Evolutionary conservation across 2,888 invertebrate species (phyloP).

Genomic region (Myathropa florea): DNA sequence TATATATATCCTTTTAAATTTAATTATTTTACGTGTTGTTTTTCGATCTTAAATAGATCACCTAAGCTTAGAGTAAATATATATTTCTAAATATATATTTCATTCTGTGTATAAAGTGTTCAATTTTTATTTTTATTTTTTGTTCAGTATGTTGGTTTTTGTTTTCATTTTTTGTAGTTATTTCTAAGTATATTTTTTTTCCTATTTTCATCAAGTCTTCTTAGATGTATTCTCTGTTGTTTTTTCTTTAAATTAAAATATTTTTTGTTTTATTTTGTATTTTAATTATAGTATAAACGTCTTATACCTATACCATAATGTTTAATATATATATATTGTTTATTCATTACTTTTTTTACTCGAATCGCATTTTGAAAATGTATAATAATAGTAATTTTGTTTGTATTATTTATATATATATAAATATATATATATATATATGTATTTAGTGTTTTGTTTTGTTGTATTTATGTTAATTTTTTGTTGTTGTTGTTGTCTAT

Average conservation of each 20-base stretch:
- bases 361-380: slow-evolving; percentile 62
- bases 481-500: slow-evolving; percentile 40
- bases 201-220: slow-evolving; percentile 60
- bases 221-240: slow-evolving; percentile 40
- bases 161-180: slow-evolving; percentile 18
- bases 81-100: slow-evolving; percentile 55
- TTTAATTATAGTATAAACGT: slow-evolving; percentile 72
- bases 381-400: slow-evolving; percentile 55
- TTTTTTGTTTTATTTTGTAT: slow-evolving; percentile 43
- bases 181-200: slow-evolving; percentile 69
- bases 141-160: slow-evolving; percentile 41
- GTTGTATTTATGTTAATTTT: slow-evolving; percentile 40
- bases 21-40: slow-evolving; percentile 26
- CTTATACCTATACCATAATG: slow-evolving; percentile 59
- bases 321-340: slow-evolving; percentile 72
- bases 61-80: slow-evolving; percentile 56
- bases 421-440: slow-evolving; percentile 38
- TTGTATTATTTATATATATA: slow-evolving; percentile 33
- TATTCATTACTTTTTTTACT: slow-evolving; percentile 49
- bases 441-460: slow-evolving; percentile 25
- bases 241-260: slow-evolving; percentile 28
- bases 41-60: slow-evolving; percentile 59
- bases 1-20: slow-evolving; percentile 19
- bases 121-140: slow-evolving; percentile 41
- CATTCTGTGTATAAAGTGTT: slow-evolving; percentile 56